Base-by-base conservation (phyloP, 2,888 invertebrate genomes). In the Eilema depressum region DNA sequence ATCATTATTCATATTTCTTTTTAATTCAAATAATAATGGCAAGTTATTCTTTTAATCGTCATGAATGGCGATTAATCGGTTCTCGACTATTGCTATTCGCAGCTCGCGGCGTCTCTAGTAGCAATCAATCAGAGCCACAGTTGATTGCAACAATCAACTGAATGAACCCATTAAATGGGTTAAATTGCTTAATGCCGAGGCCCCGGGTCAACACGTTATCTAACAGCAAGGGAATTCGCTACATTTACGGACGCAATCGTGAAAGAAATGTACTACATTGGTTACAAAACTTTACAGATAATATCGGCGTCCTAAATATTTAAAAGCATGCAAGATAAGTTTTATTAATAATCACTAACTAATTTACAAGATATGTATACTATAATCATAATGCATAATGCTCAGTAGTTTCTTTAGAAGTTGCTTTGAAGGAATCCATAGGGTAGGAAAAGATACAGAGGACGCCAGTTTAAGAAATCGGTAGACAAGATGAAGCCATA, bases 171-270 rank as follows among this genome's bases (percentile, higher is more conserved):
- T 85, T 88, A 81, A 53, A 80, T 76, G 79, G 88, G 89, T 89
- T 92, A 89, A 93, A 91, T 93, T 93, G 89, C 90, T 91, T 92
- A 90, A 93, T 89, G 86, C 82, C 79, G 86, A 86, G 92, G 91
- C 92, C 83, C 75, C 83, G 83, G 92, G 88, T 92, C 93, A 91
- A 80, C 82, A 78, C 74, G 86, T 87, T 92, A 93, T 93, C 91
- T 91, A 90, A 90, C 89, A 85, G 83, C 79, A 33, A 83, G 78
- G 79, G 83, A 83, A 81, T 85, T 84, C 80, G 76, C 78, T 83
- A 80, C 70, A 78, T 80, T 77, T 66, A 78, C 79, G 80, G 76
- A 65, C 65, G 67, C 70, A 69, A 68, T 70, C 73, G 62, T 66
- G 56, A 65, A 67, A 69, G 65, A 76, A 41, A 65, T 25, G 47